Evolutionary conservation across 1,140 invertebrate species (phyloP), one percentile per base, ranked within the genome.

Genomic region (Goniozus legneri): DNA sequence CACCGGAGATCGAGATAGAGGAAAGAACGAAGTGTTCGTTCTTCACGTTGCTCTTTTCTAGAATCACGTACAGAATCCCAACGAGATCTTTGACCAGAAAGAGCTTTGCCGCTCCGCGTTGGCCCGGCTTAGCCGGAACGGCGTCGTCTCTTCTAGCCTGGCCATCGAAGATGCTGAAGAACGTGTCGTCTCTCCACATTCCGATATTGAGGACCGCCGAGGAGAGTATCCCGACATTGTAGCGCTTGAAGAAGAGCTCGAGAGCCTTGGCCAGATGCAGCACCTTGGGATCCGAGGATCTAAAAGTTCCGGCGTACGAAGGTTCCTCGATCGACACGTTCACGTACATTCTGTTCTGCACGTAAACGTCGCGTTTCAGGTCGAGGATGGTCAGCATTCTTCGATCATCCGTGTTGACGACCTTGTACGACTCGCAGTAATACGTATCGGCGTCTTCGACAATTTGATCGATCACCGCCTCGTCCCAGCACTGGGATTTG

Each of bases 401-500:
- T 1, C 67, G 56, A 44, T 71, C 62, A 3, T 56, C 43, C 1
- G 51, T 65, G n/a, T 50, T 36, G 8, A 67, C 59, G 3, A 52
- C 34, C 21, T 62, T 34, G 38, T 68, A 74, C 0, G 74, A 76
- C 3, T 71, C 54, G 2, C 47, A 60, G 15, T 64, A 75, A 36
- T 69, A 75, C 1, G 38, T 61, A 16, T 76, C 65, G 3, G 73
- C 74, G 32, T 76, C 74, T 15, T 65, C 64, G 8, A 75, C 24
- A 1, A 75, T 60, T 43, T 69, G 69, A 57, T 76, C 69, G 8
- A 76, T 71, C 3, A 65, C 39, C 18, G 43, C 21, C 42, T 69
- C 62, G 32, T 62, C 67, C 74, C 74, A 76, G 8, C 47, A 62
- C 2, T 54, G 45, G 2, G 74, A 52, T 10, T 69, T 60, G 32